Evolutionary conservation across 2,888 invertebrate genomes (phyloP).

Genomic region (Leptothorax acervorum): DNA sequence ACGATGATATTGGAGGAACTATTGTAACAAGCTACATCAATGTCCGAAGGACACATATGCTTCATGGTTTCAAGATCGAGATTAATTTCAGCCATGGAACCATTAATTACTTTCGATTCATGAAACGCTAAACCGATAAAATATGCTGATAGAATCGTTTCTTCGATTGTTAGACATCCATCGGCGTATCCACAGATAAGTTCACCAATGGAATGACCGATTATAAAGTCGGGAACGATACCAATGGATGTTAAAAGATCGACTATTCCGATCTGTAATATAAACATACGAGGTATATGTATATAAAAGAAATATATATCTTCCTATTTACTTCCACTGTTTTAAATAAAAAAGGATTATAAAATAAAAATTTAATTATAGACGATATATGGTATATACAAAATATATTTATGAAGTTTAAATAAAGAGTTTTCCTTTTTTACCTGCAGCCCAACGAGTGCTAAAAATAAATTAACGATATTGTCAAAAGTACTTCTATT

Average conservation of each 20-base stretch:
- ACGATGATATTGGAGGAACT: slow-evolving; percentile 94
- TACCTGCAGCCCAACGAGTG: slow-evolving; percentile 89
- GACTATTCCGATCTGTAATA: slow-evolving; percentile 87
- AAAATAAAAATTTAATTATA: background rate
- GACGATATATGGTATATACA: background rate
- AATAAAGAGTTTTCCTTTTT: background rate
- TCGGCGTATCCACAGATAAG: slow-evolving; percentile 98
- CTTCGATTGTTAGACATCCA: slow-evolving; percentile 90
- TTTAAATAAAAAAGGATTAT: background rate
- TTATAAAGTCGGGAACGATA: slow-evolving; percentile 90
- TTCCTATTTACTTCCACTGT: background rate
- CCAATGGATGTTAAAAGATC: slow-evolving; percentile 88
- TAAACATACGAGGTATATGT: background rate
- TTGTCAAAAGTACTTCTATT: slow-evolving; percentile 88
- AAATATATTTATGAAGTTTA: background rate
- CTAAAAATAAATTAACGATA: slow-evolving; percentile 90
- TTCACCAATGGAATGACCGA: slow-evolving; percentile 97
- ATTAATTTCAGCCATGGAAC: slow-evolving; percentile 96
- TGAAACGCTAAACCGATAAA: slow-evolving; percentile 76
- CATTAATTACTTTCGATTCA: slow-evolving; percentile 86
- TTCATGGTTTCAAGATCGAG: slow-evolving; percentile 88
- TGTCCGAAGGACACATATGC: slow-evolving; percentile 90
- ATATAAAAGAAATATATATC: background rate
- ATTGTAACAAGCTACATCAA: slow-evolving; percentile 95
- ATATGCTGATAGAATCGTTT: slow-evolving; percentile 78